Evolutionary conservation across 2,797 vertebrate genomes (phyloP).

Genomic region (Mastacembelus armatus): DNA sequence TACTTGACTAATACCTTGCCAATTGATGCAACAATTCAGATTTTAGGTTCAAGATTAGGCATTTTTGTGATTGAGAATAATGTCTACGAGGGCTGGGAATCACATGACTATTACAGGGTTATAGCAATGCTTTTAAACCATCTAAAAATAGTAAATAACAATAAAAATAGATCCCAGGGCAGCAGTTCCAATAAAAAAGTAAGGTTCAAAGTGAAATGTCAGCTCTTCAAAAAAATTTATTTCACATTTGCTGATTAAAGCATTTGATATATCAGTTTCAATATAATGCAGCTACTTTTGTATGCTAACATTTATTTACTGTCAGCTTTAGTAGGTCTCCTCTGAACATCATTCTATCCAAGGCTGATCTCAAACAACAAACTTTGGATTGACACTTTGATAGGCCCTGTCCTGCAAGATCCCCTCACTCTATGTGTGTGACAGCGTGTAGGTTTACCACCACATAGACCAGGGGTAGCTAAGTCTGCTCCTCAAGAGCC

Average conservation of each 20-base stretch:
- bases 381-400: slow-evolving; percentile 64
- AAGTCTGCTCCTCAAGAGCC: too few species aligned
- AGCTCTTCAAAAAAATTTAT: not conserved
- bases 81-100: not conserved
- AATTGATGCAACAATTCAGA: too few species aligned
- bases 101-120: not conserved
- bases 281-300: not conserved
- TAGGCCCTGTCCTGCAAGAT: slow-evolving; percentile 40
- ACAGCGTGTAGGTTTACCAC: slow-evolving; percentile 51
- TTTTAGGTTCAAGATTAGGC: too few species aligned
- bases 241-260: not conserved
- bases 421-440: slow-evolving; percentile 41
- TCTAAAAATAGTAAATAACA: not conserved
- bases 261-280: not conserved
- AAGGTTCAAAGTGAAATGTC: not conserved
- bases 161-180: not conserved
- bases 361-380: slow-evolving; percentile 18
- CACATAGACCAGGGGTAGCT: slow-evolving; percentile 6
- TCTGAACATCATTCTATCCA: not conserved
- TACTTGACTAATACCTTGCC: too few species aligned
- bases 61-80: not conserved
- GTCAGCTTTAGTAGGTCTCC: slow-evolving; percentile 23
- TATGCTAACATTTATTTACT: slow-evolving; percentile 15
- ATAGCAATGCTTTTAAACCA: not conserved
- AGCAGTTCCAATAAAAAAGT: not conserved